Evolutionary conservation across 2,113 vertebrate genomes (phyloP).

Genomic region (Heloderma charlesbogerti): DNA sequence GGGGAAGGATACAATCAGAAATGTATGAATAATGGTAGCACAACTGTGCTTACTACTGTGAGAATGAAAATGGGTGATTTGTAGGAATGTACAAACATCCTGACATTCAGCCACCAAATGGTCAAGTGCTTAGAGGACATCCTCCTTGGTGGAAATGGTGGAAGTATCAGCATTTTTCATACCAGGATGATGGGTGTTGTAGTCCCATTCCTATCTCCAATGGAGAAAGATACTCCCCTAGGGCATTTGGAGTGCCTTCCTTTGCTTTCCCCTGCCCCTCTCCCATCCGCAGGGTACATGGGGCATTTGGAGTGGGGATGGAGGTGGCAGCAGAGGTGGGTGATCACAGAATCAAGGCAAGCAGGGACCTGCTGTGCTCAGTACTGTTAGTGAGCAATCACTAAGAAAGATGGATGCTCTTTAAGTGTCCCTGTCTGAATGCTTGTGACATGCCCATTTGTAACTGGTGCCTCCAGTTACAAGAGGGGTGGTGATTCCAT

Average conservation of each 20-base stretch:
- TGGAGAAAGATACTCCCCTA: not conserved
- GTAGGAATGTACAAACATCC: not conserved
- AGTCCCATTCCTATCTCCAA: not conserved
- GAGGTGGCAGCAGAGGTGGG: not conserved
- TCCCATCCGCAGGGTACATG: not conserved
- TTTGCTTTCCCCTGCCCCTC: not conserved
- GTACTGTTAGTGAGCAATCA: not conserved
- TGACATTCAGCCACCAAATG: not conserved
- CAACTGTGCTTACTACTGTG: not conserved
- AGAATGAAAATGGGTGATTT: not conserved
- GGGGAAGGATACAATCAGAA: not conserved
- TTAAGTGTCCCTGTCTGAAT: too few relatives aligned
- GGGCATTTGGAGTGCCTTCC: not conserved
- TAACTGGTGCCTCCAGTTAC: too few relatives aligned
- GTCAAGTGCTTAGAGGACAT: not conserved
- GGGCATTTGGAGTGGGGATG: not conserved
- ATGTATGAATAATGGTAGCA: not conserved
- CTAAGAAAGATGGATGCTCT: not conserved
- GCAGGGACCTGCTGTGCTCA: not conserved
- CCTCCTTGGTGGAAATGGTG: not conserved
- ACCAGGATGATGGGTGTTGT: not conserved
- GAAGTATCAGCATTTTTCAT: not conserved
- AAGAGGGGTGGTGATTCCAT: too few relatives aligned
- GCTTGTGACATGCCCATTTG: too few relatives aligned
- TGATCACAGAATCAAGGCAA: not conserved